Percentiles rank a stretch among this genome's conserved stretches.
phyloP scores from a whole-genome alignment of 2,797 vertebrate species.

The Hemitrygon akajei region DNA sequence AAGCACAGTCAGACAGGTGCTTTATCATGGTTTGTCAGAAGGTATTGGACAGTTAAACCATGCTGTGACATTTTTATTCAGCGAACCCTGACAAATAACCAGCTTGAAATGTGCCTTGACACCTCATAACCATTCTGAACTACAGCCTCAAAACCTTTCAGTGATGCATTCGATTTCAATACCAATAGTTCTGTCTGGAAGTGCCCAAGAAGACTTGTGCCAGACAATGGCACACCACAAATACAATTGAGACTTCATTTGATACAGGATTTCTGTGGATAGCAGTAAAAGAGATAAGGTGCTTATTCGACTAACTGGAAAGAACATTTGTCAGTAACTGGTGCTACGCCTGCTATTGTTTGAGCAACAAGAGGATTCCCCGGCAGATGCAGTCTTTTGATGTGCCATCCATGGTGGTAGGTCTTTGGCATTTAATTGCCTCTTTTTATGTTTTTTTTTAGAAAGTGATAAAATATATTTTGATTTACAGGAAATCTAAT shows the following conservation, averaged over 20 bases:
- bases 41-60: neutral
- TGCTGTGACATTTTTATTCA: conserved; percentile 5
- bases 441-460: neutral
- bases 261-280: neutral
- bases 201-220: neutral
- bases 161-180: neutral
- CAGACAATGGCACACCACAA: neutral
- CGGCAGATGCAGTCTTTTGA: neutral
- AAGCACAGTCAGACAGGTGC: neutral
- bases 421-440: neutral
- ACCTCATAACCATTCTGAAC: neutral
- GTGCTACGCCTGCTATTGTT: neutral
- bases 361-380: neutral
- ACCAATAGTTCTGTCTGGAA: neutral
- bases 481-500: neutral
- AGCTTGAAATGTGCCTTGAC: conserved; percentile 3
- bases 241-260: neutral
- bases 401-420: neutral
- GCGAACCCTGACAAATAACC: neutral
- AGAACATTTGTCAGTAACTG: neutral
- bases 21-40: conserved; percentile 12
- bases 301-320: neutral
- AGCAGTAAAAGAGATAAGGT: neutral
- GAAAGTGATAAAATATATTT: neutral
- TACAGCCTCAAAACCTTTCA: too few species aligned